These are phyloP conservation scores for Pachycephala philippinensis DNA, from an alignment of 2,113 vertebrate species.

Conservation along the genomic window DNA sequence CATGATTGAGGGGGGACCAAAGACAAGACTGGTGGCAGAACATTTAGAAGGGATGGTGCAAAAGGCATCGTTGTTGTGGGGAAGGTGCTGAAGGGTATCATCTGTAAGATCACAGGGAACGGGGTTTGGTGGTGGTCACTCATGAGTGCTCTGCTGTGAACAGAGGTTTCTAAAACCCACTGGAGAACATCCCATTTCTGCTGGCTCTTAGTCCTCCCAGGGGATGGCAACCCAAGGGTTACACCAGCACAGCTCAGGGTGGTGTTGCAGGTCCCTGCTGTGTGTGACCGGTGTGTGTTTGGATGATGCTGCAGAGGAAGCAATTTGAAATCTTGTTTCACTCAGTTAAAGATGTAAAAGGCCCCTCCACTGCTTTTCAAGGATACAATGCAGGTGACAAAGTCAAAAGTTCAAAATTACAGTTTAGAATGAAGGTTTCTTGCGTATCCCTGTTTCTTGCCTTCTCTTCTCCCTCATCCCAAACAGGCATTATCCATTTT, in stretches of 20 bases:
- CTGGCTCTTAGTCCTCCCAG: neutral
- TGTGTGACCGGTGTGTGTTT: neutral
- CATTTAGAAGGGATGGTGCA: neutral
- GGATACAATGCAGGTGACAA: neutral
- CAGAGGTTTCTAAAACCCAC: neutral
- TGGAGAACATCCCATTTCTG: neutral
- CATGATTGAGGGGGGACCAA: neutral
- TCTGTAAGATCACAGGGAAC: neutral
- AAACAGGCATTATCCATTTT: neutral
- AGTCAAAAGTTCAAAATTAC: neutral
- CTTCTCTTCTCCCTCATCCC: neutral
- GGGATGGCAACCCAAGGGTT: neutral
- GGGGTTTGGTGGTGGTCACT: neutral
- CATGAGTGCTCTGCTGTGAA: neutral
- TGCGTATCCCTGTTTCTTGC: neutral
- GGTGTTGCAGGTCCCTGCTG: neutral
- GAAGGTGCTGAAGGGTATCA: neutral
- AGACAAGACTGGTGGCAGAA: neutral
- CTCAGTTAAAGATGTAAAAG: neutral
- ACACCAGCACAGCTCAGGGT: rapidly evolving
- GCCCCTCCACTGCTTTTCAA: neutral
- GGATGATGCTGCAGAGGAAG: neutral
- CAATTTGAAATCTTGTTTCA: neutral
- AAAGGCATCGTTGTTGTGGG: neutral
- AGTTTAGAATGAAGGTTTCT: neutral